phyloP scores from a whole-genome alignment of 2,888 invertebrate species.

The Ichneumoninae sp. region DNA sequence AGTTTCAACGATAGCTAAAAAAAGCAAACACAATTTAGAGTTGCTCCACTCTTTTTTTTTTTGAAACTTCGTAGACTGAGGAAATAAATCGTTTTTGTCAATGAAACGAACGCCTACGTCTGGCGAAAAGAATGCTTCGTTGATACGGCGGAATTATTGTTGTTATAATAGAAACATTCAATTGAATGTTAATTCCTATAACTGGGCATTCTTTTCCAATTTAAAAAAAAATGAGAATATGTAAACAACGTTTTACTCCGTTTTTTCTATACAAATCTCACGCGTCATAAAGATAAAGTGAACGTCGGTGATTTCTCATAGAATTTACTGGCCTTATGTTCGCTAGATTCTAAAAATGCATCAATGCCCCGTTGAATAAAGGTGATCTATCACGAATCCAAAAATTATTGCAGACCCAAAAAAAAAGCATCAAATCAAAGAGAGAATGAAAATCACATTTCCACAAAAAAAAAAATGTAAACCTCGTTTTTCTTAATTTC shows the following conservation, averaged over 20 bases:
- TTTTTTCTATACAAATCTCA: neutral
- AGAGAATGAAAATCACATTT: too few species aligned
- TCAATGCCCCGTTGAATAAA: neutral
- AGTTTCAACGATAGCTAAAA: neutral
- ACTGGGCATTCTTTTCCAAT: too few species aligned
- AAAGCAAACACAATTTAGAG: neutral
- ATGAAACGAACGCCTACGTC: too few species aligned
- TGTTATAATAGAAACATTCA: too few species aligned
- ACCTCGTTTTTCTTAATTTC: neutral
- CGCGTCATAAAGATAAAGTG: neutral
- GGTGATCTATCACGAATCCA: neutral
- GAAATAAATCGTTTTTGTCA: too few species aligned
- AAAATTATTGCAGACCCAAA: slow-evolving; percentile 5
- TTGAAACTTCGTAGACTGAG: too few species aligned
- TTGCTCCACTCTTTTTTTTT: neutral
- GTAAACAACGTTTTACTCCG: neutral
- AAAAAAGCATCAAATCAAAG: neutral
- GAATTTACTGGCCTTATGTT: neutral
- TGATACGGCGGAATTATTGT: too few species aligned
- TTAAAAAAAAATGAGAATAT: too few species aligned
- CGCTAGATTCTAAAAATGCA: neutral
- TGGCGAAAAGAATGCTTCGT: too few species aligned
- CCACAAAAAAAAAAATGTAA: too few species aligned
- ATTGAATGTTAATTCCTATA: too few species aligned
- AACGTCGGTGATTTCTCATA: neutral